phyloP scores from a whole-genome alignment of 2,113 vertebrate genomes.

The Coracopsis vasa region DNA sequence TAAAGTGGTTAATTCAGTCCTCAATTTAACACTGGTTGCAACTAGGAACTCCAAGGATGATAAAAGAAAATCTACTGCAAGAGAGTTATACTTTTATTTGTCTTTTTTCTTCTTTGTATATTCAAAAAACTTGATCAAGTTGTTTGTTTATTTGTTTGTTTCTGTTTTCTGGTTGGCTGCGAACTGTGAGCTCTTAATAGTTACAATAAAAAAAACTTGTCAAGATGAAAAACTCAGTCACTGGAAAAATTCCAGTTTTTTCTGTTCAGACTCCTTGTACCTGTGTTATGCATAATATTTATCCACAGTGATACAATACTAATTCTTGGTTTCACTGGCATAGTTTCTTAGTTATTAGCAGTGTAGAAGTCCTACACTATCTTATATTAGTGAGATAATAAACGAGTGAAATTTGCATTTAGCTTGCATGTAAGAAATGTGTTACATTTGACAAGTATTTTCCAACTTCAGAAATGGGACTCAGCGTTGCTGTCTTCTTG shows the following conservation, averaged over 20 bases:
- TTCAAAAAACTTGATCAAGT: background rate
- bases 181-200: background rate
- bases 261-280: background rate
- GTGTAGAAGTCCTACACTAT: background rate
- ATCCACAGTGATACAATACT: background rate
- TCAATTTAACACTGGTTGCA: background rate
- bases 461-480: fast-evolving
- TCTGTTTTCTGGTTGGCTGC: background rate
- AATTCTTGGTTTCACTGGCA: background rate
- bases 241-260: fast-evolving
- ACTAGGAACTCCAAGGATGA: background rate
- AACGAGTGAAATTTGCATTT: background rate
- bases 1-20: background rate
- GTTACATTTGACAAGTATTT: background rate
- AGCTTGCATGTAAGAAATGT: background rate
- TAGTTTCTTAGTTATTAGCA: background rate
- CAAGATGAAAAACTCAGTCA: background rate
- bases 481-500: background rate
- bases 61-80: background rate
- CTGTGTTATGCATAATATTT: background rate
- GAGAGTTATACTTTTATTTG: background rate
- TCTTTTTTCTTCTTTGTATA: background rate
- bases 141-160: fast-evolving
- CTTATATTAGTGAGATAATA: background rate
- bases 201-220: background rate